Evolutionary conservation across 2,888 invertebrate species (phyloP), one percentile per base, ranked within the genome.

Genomic region (Amitus sp.): DNA sequence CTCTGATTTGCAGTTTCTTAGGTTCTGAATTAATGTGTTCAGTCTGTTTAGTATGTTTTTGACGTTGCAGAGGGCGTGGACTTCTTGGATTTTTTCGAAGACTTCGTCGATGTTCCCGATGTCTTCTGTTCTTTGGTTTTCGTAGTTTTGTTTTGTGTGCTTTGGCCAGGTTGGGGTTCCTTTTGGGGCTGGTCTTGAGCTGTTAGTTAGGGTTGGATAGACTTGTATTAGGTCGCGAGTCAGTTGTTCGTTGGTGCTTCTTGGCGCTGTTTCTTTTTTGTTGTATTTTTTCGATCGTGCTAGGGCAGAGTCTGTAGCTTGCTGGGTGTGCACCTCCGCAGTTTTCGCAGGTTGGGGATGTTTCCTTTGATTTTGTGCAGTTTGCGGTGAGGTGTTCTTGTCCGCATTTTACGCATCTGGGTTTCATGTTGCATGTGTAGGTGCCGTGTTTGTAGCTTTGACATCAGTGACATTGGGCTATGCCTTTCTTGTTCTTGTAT

Each of bases 391-490:
- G n/a, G 12, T 58, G 55, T 4, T 40, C 15, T n/a, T 17, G 12
- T 2, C 18, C 27, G 13, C 55, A 55, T 15, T 60, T 50, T n/a
- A 52, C 55, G 37, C 60, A 60, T 15, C 33, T 55, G 1, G 54
- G 60, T 3, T 10, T n/a, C 9, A 42, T 12, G 4, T 48, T 20
- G 13, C 54, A 55, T 10, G 47, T 43, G 1, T 3, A 13, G 0
- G 60, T 15, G 12, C n/a, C 50, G 12, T 51, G 43, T 2, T 54
- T 50, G 13, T 39, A 60, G n/a, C 6, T n/a, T 27, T 60, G 54
- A 10, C 54, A 54, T 1, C 54, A 17, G n/a, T 60, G 47, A 27
- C 56, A 56, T 40, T 61, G 61, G 2, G 60, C n/a, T 2, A 46
- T 12, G 5, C 54, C 45, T n/a, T 34, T 50, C 4, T 39, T 46